Evolutionary conservation across 2,797 vertebrate species (phyloP).

Genomic region (Thalassophryne amazonica): DNA sequence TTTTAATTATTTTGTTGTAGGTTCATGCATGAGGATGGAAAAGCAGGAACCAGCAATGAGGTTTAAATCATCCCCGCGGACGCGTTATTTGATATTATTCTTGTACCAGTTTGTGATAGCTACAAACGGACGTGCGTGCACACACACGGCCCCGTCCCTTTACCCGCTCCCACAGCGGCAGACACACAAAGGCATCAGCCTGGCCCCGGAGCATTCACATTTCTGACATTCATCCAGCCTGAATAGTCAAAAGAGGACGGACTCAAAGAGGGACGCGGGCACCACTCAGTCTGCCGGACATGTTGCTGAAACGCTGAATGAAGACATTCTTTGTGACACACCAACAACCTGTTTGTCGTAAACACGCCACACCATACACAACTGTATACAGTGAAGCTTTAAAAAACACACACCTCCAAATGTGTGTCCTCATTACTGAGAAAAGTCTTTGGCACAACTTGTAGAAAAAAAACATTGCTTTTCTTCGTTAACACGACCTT

Average conservation of each 20-base stretch:
- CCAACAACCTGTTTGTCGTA: neutral
- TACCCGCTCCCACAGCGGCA: conserved; percentile 28
- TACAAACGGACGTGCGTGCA: conserved; percentile 25
- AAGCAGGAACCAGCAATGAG: conserved; percentile 87
- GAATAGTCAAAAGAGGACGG: conserved; percentile 38
- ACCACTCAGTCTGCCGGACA: conserved; percentile 3
- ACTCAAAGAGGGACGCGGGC: neutral
- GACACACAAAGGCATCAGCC: conserved; percentile 49
- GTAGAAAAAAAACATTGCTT: too few relatives aligned
- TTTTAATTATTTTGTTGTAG: conserved; percentile 70
- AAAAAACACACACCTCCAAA: too few relatives aligned
- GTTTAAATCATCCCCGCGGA: conserved; percentile 57
- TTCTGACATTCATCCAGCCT: conserved; percentile 53
- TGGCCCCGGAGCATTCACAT: conserved; percentile 44
- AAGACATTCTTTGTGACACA: conserved; percentile 17
- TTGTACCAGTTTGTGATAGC: neutral
- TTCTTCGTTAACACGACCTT: too few relatives aligned
- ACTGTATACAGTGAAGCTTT: too few relatives aligned
- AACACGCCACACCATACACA: too few relatives aligned
- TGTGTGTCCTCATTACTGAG: too few relatives aligned
- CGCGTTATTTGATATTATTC: conserved; percentile 6
- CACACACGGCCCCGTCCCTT: conserved; percentile 32
- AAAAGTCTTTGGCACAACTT: too few relatives aligned
- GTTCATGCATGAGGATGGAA: conserved; percentile 78
- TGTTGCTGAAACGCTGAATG: conserved; percentile 32